Base-by-base conservation (phyloP, 2,797 vertebrate species). In the Passerculus sandwichensis region DNA sequence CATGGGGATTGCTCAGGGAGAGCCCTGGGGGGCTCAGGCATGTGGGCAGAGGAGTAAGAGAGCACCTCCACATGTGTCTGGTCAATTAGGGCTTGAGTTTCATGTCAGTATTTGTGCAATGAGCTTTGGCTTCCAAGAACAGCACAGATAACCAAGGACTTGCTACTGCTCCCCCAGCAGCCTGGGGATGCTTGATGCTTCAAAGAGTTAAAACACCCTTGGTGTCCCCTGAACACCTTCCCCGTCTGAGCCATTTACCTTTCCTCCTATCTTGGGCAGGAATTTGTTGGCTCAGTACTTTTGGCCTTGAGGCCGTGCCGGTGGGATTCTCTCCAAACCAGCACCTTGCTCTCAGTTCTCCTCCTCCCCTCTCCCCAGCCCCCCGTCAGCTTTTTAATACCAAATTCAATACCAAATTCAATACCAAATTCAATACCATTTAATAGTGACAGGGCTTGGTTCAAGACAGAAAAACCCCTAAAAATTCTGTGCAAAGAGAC, bases 1-100 rank as follows among this genome's bases (percentile, higher is more conserved):
- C 0, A 0, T 48, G 1, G 3, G 66, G 22, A 16, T 15, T 15
- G 36, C 62, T 30, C 15, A 1, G 50, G 15, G 34, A 61, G 44
- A 85, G 59, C 45, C 36, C 50, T 5, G 45, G 7, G 18, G n/a
- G 23, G 25, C 47, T 71, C 16, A 19, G 61, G 25, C 21, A 23
- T 27, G 3, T 0, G 16, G n/a, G 40, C 26, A 67, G 40, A 62
- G 38, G 48, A 29, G n/a, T 0, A 0, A 38, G 26, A 64, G 40
- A 42, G 48, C 32, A n/a, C 8, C 26, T 40, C 47, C 15, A 4
- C 4, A 0, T 1, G n/a, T 25, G 56, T 59, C 15, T 36, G 34
- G 11, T 59, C 12, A 87, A 65, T 69, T 19, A 59, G 56, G 51
- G 36, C 88, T 38, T 27, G 53, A 42, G 32, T 75, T 60, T 21